phyloP scores from a whole-genome alignment of 2,888 invertebrate genomes.

The Falcaria lacertinaria region DNA sequence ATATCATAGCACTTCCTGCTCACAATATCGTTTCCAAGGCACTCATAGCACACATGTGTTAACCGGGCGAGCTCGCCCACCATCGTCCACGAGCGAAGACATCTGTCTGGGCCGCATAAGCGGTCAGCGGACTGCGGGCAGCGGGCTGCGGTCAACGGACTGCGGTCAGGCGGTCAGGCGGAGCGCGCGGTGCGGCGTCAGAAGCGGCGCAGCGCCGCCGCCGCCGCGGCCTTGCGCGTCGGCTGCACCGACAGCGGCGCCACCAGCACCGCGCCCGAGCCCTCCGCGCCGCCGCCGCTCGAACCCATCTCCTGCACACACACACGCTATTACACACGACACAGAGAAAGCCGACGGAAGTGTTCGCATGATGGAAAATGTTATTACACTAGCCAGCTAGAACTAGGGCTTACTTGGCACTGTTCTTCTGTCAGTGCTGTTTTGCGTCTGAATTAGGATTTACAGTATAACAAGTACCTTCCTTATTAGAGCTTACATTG shows the following conservation, averaged over 20 bases:
- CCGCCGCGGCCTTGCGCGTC: constrained; percentile 86
- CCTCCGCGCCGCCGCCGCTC: constrained; percentile 68
- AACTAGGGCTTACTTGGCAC: too few relatives aligned
- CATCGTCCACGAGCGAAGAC: constrained; percentile 7
- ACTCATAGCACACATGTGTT: constrained; percentile 43
- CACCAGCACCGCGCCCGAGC: constrained; percentile 80
- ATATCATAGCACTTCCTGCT: constrained; percentile 34
- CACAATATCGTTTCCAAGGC: constrained; percentile 42
- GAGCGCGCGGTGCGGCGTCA: constrained; percentile 66
- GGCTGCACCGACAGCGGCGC: constrained; percentile 93
- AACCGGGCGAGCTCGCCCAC: constrained; percentile 11
- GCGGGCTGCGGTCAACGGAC: constrained; percentile 7
- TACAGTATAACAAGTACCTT: too few relatives aligned
- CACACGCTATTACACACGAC: constrained; percentile 1
- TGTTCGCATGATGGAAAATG: too few relatives aligned
- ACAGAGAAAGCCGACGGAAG: too few relatives aligned
- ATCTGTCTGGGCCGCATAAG: too few relatives aligned
- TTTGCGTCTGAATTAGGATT: too few relatives aligned
- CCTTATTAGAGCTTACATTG: too few relatives aligned
- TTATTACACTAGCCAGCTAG: too few relatives aligned
- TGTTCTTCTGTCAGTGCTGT: too few relatives aligned
- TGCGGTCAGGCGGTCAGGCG: constrained; percentile 34
- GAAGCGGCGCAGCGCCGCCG: constrained; percentile 85
- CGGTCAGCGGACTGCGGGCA: not conserved
- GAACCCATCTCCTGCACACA: constrained; percentile 85